Evolutionary conservation across 1,140 invertebrate species (phyloP), one percentile per base, ranked within the genome.

Genomic region (Colletes latitarsis): DNA sequence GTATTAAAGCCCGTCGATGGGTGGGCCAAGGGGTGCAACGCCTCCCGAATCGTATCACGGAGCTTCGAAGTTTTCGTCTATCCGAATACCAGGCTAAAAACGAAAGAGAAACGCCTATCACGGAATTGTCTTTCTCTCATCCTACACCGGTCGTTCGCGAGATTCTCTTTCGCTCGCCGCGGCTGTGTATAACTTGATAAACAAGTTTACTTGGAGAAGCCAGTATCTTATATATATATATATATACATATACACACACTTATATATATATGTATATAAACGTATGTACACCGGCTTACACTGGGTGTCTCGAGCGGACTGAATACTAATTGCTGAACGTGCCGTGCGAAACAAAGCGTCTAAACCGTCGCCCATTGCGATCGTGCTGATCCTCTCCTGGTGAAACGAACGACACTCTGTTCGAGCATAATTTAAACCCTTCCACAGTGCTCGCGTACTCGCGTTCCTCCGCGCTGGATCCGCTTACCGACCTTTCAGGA

Each of bases 141-240:
- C 58, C 69, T 73, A 72, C 58, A 64, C 58, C 69, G 39, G 69
- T 72, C 60, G 69, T 64, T 58, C 77, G 69, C 49, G 69, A 79
- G 77, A 79, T 82, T 68, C 30, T 82, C 64, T 55, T 77, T 71
- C 57, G 67, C 55, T 73, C 82, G 72, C 43, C 58, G 49, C 69
- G 55, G 46, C 69, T 39, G 78, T 73, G 68, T 86, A 82, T 86
- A 86, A 86, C 84, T 86, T 86, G 84, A 86, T 86, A 86, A 86
- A 86, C 84, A 86, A 86, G 84, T 86, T 86, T 86, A 86, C 81
- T 86, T 81, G 75, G 63, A 66, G 80, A 80, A 73, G 71, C 75
- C 84, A 82, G 84, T 82, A 68, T 86, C 84, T 86, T 86, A 80
- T 86, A 79, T 70, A 52, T 52, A 46, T 46, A 57, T 77, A 75